Evolutionary conservation across 2,797 vertebrate species (phyloP), one percentile per base, ranked within the genome.

Genomic region (Bucorvus abyssinicus): DNA sequence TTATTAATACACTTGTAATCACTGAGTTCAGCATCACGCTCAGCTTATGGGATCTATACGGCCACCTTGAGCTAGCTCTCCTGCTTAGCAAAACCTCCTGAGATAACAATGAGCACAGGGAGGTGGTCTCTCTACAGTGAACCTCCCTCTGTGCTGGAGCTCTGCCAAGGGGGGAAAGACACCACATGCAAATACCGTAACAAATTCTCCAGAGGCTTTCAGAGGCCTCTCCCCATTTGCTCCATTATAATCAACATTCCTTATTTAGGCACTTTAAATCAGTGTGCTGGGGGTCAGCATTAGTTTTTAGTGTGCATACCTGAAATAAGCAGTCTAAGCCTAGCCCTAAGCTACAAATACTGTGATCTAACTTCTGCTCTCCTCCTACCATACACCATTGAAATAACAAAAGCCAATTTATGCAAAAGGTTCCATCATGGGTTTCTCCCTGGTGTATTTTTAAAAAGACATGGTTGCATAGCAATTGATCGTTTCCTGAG

Each of bases 381-480:
- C 49, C 81, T 87, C 84, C 67, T 79, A 79, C 63, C 52, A 45
- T 22, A 57, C 63, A 67, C 63, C 44, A 79, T 4, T 70, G 92
- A 93, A 90, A 89, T 93, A 87, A 75, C 65, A 60, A 24, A 61
- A 87, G 73, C 64, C 95, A 71, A 94, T 93, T 89, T 91, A 91
- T 88, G 87, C 79, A 83, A 84, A 95, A 96, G 84, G 38, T 95
- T 95, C 75, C 71, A 74, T 89, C 89, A 90, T 83, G 77, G 70
- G 12, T 89, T 97, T 95, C 87, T 95, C 84, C 61, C 85, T 80
- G 84, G 78, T 60, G 52, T 95, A 87, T 87, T 93, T 94, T 95
- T 94, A 80, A 96, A 61, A 92, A 95, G 87, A 87, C 68, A 78
- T 81, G 78, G 92, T 95, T 92, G 84, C 87, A 91, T 44, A 91